A percentile compares a stretch with the other conserved stretches of the same genome.
These are phyloP conservation scores for Seira musarum DNA, from an alignment of 2,888 invertebrate genomes.

Conservation along the genomic window DNA sequence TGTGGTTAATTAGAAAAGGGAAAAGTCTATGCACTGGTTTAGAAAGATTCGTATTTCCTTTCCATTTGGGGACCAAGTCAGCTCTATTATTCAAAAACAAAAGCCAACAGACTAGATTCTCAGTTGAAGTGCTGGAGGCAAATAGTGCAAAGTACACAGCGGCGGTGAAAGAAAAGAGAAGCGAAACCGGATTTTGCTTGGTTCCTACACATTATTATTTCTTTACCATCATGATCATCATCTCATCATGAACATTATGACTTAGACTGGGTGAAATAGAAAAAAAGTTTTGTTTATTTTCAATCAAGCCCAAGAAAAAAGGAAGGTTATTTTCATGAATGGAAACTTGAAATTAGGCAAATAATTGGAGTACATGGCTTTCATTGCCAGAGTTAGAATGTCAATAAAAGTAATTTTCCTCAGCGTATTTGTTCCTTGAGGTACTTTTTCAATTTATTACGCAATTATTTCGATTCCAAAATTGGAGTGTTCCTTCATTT, in stretches of 20 bases:
- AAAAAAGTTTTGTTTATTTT: slow-evolving; percentile 35
- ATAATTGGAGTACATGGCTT: slow-evolving; percentile 26
- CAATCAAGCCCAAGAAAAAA: slow-evolving; percentile 19
- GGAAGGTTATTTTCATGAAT: background rate
- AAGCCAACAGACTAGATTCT: too few species aligned
- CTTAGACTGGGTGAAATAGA: background rate
- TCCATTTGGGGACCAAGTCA: too few species aligned
- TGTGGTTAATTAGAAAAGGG: slow-evolving; percentile 41
- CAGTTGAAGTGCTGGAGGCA: slow-evolving; percentile 10
- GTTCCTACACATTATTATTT: too few species aligned
- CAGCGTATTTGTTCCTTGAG: too few species aligned
- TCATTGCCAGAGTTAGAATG: background rate
- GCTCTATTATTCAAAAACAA: too few species aligned
- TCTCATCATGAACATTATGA: background rate
- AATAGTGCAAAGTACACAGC: background rate
- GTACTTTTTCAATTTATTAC: too few species aligned
- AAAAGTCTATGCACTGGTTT: too few species aligned
- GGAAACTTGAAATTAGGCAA: slow-evolving; percentile 27
- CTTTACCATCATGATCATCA: too few species aligned
- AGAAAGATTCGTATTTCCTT: too few species aligned
- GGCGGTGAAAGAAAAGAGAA: slow-evolving; percentile 12
- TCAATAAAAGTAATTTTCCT: too few species aligned
- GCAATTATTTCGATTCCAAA: too few species aligned
- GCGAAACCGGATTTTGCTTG: slow-evolving; percentile 8
- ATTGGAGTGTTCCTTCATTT: too few species aligned